Evolutionary conservation across 2,888 invertebrate genomes (phyloP).

Genomic region (Patella pellucida): DNA sequence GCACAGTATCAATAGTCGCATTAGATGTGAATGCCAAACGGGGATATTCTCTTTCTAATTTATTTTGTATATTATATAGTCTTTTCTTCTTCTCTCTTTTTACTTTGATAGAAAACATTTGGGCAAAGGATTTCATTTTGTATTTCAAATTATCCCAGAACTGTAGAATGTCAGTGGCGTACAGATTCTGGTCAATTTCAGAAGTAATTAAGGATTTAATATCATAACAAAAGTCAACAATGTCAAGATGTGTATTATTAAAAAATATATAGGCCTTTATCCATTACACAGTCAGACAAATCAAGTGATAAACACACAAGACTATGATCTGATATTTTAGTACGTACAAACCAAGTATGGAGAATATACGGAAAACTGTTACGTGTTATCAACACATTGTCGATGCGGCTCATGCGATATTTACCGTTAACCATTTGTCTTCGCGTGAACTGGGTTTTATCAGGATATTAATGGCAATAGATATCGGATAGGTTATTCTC

Average conservation of each 20-base stretch:
- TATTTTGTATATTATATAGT: slow-evolving; percentile 21
- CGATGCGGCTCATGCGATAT: too few species aligned
- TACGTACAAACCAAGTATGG: background rate
- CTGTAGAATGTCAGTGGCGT: slow-evolving; percentile 13
- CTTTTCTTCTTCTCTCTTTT: slow-evolving; percentile 10
- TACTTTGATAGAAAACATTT: slow-evolving; percentile 11
- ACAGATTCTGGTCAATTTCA: background rate
- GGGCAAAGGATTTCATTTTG: slow-evolving; percentile 18
- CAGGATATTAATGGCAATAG: too few species aligned
- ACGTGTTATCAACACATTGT: too few species aligned
- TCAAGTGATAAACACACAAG: background rate
- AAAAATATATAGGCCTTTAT: slow-evolving; percentile 22
- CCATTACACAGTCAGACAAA: slow-evolving; percentile 17
- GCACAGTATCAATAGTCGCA: background rate
- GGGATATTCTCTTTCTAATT: slow-evolving; percentile 9
- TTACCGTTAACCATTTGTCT: too few species aligned
- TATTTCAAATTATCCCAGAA: slow-evolving; percentile 33
- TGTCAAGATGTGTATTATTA: slow-evolving; percentile 20
- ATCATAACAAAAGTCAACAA: slow-evolving; percentile 11
- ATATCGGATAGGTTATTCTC: too few species aligned
- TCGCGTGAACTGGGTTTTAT: too few species aligned
- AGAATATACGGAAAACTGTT: too few species aligned
- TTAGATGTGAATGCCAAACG: background rate
- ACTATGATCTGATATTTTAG: background rate
- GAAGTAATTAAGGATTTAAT: too few species aligned